Evolutionary conservation across 2,888 invertebrate genomes (phyloP).

Genomic region (Drosophila fungiperda): DNA sequence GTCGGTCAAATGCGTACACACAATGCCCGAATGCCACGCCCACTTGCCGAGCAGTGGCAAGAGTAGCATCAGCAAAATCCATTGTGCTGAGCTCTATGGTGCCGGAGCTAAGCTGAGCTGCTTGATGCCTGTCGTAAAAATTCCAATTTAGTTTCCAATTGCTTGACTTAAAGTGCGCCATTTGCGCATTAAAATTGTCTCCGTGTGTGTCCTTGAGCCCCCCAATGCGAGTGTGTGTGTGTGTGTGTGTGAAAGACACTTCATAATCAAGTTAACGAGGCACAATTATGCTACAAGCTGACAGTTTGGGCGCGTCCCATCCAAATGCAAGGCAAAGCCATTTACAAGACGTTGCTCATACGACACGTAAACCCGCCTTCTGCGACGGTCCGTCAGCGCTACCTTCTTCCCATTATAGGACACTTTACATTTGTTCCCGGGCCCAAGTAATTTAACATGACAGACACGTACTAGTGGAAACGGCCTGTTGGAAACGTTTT

Average conservation of each 20-base stretch:
- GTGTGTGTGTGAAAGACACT: constrained; percentile 48
- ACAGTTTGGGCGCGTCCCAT: constrained; percentile 58
- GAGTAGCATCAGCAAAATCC: constrained; percentile 20
- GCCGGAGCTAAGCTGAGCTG: constrained; percentile 27
- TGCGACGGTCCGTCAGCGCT: not conserved
- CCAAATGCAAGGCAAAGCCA: constrained; percentile 73
- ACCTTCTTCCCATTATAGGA: constrained; percentile 15
- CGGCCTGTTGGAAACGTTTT: constrained; percentile 69
- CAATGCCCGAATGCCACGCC: constrained; percentile 53
- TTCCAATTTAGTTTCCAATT: constrained; percentile 80
- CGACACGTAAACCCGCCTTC: constrained; percentile 39
- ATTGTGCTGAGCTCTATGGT: constrained; percentile 50
- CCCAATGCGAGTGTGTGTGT: constrained; percentile 15
- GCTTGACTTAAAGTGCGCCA: constrained; percentile 80
- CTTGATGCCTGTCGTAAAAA: constrained; percentile 78
- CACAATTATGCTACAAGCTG: constrained; percentile 78
- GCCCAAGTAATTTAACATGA: constrained; percentile 65
- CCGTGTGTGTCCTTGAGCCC: constrained; percentile 21
- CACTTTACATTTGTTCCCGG: constrained; percentile 46
- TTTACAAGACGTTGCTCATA: constrained; percentile 75
- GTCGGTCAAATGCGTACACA: constrained; percentile 77
- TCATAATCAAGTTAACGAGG: constrained; percentile 80
- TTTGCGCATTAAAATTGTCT: constrained; percentile 66
- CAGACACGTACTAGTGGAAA: constrained; percentile 68
- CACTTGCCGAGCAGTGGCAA: constrained; percentile 27